Evolutionary conservation across 2,888 invertebrate genomes (phyloP).

Genomic region (Teleogryllus oceanicus): DNA sequence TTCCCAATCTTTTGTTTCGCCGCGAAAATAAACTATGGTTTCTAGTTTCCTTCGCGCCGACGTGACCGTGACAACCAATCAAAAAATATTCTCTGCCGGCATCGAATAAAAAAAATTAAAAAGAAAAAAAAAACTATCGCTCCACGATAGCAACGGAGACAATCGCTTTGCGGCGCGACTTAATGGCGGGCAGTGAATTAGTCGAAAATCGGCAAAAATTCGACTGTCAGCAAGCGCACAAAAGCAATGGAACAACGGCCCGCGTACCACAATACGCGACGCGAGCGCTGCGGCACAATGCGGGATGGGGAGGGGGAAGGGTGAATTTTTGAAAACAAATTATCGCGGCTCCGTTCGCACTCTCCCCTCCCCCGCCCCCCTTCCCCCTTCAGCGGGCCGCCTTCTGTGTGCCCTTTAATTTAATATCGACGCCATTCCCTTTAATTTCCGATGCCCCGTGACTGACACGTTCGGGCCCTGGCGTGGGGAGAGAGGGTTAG

Average conservation of each 20-base stretch:
- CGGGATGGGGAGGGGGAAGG: not conserved
- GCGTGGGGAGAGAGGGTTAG: not conserved
- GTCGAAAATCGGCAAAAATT: constrained; percentile 18
- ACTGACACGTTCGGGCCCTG: not conserved
- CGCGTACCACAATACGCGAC: not conserved
- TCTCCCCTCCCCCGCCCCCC: not conserved
- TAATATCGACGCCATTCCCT: constrained; percentile 18
- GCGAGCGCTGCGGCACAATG: not conserved
- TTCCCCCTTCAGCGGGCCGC: not conserved
- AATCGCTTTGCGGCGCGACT: constrained; percentile 18
- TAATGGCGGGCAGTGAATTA: constrained; percentile 7
- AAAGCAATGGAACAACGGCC: not conserved
- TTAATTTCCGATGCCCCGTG: constrained; percentile 18
- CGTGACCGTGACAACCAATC: not conserved
- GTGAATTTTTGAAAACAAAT: constrained; percentile 18
- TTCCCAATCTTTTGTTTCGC: constrained; percentile 9
- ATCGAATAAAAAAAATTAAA: not conserved
- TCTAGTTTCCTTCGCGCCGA: not conserved
- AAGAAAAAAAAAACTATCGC: not conserved
- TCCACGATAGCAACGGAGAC: not conserved
- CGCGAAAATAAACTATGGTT: not conserved
- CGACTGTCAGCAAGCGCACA: constrained; percentile 7
- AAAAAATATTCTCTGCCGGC: not conserved
- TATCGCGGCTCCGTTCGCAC: not conserved
- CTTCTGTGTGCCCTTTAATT: not conserved